phyloP scores from a whole-genome alignment of 2,797 vertebrate genomes.

The Cichlasoma orientale region DNA sequence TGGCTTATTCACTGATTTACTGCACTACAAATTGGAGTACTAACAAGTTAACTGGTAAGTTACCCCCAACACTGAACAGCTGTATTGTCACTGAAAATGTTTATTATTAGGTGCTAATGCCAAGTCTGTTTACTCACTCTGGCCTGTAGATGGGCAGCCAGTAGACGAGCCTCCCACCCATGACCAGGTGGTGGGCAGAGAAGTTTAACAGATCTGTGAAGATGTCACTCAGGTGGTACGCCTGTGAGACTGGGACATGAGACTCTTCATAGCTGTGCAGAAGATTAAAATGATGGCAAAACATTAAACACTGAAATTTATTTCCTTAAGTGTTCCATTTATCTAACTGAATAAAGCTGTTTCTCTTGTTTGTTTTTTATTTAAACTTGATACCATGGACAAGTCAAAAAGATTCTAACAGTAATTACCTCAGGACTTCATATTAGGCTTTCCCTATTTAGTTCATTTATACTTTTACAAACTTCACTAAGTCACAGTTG shows the following conservation, averaged over 20 bases:
- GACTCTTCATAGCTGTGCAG: conserved; percentile 84
- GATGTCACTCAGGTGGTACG: conserved; percentile 95
- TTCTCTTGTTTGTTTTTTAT: too few relatives aligned
- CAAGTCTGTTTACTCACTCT: conserved; percentile 85
- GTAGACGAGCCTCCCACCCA: conserved; percentile 93
- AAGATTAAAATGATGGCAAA: neutral
- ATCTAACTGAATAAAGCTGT: neutral
- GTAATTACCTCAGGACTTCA: neutral
- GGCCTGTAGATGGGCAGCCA: conserved; percentile 95
- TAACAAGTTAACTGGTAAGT: neutral
- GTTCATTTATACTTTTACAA: neutral
- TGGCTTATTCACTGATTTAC: neutral
- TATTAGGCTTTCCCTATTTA: neutral
- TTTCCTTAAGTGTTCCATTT: neutral
- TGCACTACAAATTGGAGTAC: neutral
- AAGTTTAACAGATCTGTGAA: conserved; percentile 95
- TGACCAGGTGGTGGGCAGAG: conserved; percentile 87
- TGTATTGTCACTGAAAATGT: neutral
- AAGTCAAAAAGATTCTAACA: neutral
- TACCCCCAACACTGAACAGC: neutral
- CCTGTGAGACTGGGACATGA: conserved; percentile 90
- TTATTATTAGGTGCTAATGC: neutral
- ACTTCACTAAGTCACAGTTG: neutral
- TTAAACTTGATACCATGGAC: too few relatives aligned
- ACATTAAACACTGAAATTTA: neutral